Conservation (phyloP, 2,888 invertebrate species). For the Nomada lathburiana region DNA sequence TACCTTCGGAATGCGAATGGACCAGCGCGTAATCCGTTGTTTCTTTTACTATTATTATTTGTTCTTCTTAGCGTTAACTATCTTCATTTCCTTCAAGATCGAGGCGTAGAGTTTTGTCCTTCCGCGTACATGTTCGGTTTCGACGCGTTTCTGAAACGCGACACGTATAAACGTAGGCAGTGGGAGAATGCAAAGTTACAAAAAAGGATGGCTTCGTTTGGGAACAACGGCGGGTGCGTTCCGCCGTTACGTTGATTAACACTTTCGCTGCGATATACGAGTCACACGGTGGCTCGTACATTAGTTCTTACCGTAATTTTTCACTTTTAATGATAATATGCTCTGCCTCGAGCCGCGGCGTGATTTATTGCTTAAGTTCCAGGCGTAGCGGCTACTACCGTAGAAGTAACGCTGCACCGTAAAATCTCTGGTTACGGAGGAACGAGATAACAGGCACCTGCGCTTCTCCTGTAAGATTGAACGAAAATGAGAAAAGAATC, state of each 20-base stretch:
- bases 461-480: neutral
- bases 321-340: slow-evolving; percentile 35
- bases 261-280: slow-evolving; percentile 49
- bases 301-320: slow-evolving; percentile 35
- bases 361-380: slow-evolving; percentile 29
- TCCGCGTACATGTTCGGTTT: neutral
- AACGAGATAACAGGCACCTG: neutral
- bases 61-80: neutral
- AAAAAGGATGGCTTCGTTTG: slow-evolving; percentile 7
- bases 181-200: slow-evolving; percentile 13
- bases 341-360: slow-evolving; percentile 6
- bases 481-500: neutral
- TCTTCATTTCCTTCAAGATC: neutral
- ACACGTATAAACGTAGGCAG: slow-evolving; percentile 3
- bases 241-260: slow-evolving; percentile 45
- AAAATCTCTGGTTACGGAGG: neutral
- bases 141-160: neutral
- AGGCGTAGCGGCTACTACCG: slow-evolving; percentile 6
- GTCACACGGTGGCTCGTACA: slow-evolving; percentile 29
- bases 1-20: neutral
- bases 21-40: neutral
- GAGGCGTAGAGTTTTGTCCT: neutral
- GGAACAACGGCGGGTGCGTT: slow-evolving; percentile 6
- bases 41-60: neutral
- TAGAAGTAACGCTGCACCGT: neutral